phyloP scores from a whole-genome alignment of 2,888 invertebrate species.

The Yponomeuta malinellus region DNA sequence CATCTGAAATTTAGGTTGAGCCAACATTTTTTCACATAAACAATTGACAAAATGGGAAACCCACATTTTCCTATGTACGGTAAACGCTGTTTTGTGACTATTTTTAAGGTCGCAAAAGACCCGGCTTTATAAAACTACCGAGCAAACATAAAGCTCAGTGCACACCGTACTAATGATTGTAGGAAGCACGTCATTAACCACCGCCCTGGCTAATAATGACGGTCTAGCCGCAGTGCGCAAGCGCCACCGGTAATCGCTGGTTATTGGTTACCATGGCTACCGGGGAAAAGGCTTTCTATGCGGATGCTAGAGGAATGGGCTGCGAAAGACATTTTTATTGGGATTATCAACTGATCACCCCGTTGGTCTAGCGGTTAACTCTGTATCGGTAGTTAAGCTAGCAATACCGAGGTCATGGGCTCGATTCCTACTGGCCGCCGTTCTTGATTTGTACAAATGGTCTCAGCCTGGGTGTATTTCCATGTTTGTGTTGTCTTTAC shows the following conservation, averaged over 20 bases:
- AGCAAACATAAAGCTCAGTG: constrained; percentile 2
- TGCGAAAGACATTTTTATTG: neutral
- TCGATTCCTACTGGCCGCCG: too few relatives aligned
- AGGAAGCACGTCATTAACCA: constrained; percentile 6
- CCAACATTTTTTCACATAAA: too few relatives aligned
- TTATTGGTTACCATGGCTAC: neutral
- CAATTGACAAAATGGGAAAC: too few relatives aligned
- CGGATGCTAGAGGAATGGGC: constrained; percentile 5
- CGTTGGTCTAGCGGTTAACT: neutral
- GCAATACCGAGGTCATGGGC: too few relatives aligned
- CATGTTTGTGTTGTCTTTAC: too few relatives aligned
- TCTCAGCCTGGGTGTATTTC: too few relatives aligned
- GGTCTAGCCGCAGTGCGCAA: neutral
- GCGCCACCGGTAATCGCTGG: neutral
- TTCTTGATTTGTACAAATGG: too few relatives aligned
- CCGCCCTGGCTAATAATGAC: constrained; percentile 4
- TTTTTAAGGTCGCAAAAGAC: too few relatives aligned
- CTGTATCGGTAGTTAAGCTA: neutral
- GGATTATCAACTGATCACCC: neutral
- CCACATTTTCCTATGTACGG: too few relatives aligned
- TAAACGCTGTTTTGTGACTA: too few relatives aligned
- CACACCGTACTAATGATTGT: neutral
- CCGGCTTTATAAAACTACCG: neutral
- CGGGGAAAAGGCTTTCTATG: constrained; percentile 4
- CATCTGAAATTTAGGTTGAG: too few relatives aligned